Percentiles rank a stretch among this genome's conserved stretches.
These are phyloP conservation scores for Myotis daubentonii DNA, from an alignment of 2,797 vertebrate species.

Conservation along the genomic window DNA sequence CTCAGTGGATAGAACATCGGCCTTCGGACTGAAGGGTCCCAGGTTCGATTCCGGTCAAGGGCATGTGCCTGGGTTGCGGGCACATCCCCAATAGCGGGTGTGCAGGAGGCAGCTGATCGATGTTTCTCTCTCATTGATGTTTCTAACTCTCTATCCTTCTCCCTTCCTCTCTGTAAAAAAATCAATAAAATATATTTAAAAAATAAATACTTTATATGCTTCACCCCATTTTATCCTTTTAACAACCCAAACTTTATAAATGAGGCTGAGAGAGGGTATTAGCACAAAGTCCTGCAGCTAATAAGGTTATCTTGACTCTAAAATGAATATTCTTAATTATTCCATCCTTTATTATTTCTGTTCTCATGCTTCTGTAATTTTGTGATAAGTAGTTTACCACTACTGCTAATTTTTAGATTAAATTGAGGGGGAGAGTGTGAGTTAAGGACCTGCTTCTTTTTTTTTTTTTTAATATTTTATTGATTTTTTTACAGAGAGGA, in stretches of 20 bases:
- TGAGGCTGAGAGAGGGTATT: background rate
- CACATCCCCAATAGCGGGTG: no score
- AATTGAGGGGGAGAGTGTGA: background rate
- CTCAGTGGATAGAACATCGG: no score
- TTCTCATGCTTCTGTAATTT: conserved; percentile 24
- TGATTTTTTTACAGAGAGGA: no score
- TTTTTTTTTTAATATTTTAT: no score
- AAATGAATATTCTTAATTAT: conserved; percentile 11
- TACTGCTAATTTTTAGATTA: conserved; percentile 43
- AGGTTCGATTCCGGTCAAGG: no score
- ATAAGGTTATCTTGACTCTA: conserved; percentile 1
- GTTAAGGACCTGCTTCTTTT: background rate
- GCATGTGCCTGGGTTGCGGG: no score
- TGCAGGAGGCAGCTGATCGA: no score
- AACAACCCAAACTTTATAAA: background rate
- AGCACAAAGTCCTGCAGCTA: background rate
- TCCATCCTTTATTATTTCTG: background rate
- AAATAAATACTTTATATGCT: background rate
- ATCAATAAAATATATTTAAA: no score
- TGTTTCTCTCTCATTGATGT: no score
- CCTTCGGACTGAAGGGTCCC: no score
- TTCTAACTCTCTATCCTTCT: no score
- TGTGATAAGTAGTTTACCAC: background rate
- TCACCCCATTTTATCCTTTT: conserved; percentile 2
- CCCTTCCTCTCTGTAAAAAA: no score